phyloP scores from a whole-genome alignment of 2,888 invertebrate genomes.

The Rhagonycha fulva region DNA sequence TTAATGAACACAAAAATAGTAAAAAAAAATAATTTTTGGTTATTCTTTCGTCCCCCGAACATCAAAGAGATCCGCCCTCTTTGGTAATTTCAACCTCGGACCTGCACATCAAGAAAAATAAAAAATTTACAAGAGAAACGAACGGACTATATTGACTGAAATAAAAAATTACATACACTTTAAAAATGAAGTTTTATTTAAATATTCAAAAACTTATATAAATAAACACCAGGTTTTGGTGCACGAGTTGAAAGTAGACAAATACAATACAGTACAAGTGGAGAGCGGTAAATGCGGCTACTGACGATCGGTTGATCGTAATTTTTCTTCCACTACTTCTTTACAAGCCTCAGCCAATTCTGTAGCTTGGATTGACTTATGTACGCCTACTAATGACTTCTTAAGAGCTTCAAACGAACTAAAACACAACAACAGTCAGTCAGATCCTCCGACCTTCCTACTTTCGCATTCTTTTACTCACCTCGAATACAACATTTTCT shows the following conservation, averaged over 20 bases:
- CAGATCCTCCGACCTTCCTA: not conserved
- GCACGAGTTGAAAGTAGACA: conserved; percentile 46
- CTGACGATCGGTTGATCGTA: conserved; percentile 93
- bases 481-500: conserved; percentile 85
- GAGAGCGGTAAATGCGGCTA: conserved; percentile 53
- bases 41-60: no score
- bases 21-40: no score
- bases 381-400: conserved; percentile 94
- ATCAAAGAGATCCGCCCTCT: no score
- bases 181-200: conserved; percentile 57
- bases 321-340: conserved; percentile 91
- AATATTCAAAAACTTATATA: conserved; percentile 57
- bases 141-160: conserved; percentile 15
- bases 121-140: conserved; percentile 12
- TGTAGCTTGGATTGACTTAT: conserved; percentile 96
- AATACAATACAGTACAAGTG: conserved; percentile 38
- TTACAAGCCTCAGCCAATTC: conserved; percentile 93
- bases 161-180: conserved; percentile 45
- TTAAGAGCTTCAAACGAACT: conserved; percentile 98
- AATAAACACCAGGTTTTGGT: conserved; percentile 53
- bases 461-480: conserved; percentile 56
- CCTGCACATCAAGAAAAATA: not conserved
- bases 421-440: conserved; percentile 64
- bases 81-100: no score
- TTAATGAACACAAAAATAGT: no score